Percentiles rank a stretch among this genome's conserved stretches.
These are phyloP conservation scores for Xestia rhomboidea DNA, from an alignment of 2,888 invertebrate genomes.

Conservation along the genomic window DNA sequence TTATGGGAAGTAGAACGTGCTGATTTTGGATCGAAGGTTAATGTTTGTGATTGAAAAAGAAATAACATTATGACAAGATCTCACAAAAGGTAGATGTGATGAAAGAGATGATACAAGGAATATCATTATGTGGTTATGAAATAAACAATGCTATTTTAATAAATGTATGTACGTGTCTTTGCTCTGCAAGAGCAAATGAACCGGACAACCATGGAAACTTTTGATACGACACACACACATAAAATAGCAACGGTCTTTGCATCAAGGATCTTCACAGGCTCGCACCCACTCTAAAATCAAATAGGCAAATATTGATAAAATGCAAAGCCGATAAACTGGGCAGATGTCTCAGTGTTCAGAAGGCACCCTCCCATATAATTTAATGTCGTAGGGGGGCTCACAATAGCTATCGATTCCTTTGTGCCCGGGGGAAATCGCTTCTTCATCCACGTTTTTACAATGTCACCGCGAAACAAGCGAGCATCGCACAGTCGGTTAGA, in stretches of 20 bases:
- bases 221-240: slow-evolving; percentile 19
- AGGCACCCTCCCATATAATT: slow-evolving; percentile 84
- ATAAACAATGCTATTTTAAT: neutral
- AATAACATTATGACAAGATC: neutral
- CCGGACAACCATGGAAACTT: slow-evolving; percentile 13
- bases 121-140: neutral
- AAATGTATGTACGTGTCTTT: neutral
- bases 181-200: slow-evolving; percentile 21
- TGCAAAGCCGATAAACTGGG: slow-evolving; percentile 82
- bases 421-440: slow-evolving; percentile 80
- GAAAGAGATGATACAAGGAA: too few relatives aligned
- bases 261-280: slow-evolving; percentile 61
- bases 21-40: slow-evolving; percentile 35
- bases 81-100: neutral
- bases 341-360: slow-evolving; percentile 82
- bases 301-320: slow-evolving; percentile 86
- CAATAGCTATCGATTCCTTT: slow-evolving; percentile 87
- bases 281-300: slow-evolving; percentile 79
- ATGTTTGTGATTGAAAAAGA: neutral
- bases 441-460: slow-evolving; percentile 77
- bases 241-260: slow-evolving; percentile 43
- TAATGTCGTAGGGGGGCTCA: slow-evolving; percentile 84
- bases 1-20: slow-evolving; percentile 37
- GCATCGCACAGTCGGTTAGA: slow-evolving; percentile 57
- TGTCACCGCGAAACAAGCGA: slow-evolving; percentile 77